Percentiles rank a stretch among this genome's conserved stretches.
Conservation (phyloP, 2,797 vertebrate genomes). For the Rallus crepitans region DNA sequence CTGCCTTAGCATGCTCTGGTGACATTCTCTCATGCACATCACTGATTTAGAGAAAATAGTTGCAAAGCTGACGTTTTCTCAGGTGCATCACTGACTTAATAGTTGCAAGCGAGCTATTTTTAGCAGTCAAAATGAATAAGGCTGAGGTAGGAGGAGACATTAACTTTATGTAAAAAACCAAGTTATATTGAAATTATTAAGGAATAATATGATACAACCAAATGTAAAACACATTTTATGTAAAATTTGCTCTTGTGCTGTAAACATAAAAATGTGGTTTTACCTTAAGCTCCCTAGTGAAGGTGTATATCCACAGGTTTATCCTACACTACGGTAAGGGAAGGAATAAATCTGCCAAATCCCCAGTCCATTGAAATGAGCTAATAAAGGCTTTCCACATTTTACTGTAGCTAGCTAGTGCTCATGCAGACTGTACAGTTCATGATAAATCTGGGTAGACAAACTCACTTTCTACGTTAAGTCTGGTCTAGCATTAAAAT, state of each 20-base stretch:
- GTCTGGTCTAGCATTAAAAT: neutral
- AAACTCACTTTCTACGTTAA: neutral
- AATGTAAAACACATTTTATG: neutral
- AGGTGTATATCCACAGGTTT: neutral
- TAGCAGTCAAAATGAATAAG: neutral
- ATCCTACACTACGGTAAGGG: neutral
- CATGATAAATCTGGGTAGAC: neutral
- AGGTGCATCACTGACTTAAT: neutral
- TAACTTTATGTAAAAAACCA: neutral
- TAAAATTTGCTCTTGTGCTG: neutral
- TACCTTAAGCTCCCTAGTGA: neutral
- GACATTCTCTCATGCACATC: neutral
- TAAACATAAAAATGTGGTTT: neutral
- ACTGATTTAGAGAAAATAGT: neutral
- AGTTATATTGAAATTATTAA: neutral
- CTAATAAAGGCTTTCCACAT: neutral
- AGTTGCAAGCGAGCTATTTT: neutral
- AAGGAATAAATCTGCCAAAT: neutral
- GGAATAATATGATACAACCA: neutral
- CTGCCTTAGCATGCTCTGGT: neutral
- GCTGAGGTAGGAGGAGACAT: neutral
- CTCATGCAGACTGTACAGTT: neutral
- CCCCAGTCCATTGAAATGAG: neutral
- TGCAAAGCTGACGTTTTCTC: neutral
- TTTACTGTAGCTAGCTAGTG: neutral